Conservation (phyloP, 2,113 vertebrate genomes). For the Alethe diademata region DNA sequence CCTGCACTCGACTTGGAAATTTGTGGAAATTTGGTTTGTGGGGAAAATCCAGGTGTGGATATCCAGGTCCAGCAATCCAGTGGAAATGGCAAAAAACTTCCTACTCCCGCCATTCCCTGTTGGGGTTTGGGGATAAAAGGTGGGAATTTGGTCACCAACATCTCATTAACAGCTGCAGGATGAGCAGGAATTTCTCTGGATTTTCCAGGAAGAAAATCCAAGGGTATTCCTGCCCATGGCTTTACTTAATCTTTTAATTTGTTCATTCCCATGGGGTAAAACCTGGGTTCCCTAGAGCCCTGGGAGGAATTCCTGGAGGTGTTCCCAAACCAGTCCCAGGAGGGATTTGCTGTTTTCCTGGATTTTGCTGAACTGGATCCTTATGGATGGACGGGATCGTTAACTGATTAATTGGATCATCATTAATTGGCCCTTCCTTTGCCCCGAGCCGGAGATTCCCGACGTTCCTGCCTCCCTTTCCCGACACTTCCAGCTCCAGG, state of each 20-base stretch:
- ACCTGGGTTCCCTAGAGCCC: background rate
- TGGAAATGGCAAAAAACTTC: background rate
- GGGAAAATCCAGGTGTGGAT: background rate
- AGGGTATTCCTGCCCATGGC: background rate
- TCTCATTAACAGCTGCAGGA: accelerated
- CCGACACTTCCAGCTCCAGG: background rate
- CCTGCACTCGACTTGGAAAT: background rate
- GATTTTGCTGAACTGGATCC: background rate
- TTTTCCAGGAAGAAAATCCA: background rate
- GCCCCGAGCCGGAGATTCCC: background rate
- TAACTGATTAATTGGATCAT: background rate
- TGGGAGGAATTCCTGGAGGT: background rate
- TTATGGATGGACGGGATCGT: background rate
- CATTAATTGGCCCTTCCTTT: background rate
- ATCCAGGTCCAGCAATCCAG: no score
- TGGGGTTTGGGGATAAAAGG: background rate
- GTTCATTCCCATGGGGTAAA: background rate
- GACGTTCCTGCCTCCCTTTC: background rate
- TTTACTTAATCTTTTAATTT: background rate
- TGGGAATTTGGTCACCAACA: background rate
- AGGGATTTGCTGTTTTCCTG: background rate
- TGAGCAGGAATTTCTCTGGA: background rate
- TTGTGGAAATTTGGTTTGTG: background rate
- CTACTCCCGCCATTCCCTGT: accelerated
- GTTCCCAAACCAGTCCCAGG: accelerated